phyloP scores from a whole-genome alignment of 2,113 vertebrate genomes.

The Saguinus imperator region DNA sequence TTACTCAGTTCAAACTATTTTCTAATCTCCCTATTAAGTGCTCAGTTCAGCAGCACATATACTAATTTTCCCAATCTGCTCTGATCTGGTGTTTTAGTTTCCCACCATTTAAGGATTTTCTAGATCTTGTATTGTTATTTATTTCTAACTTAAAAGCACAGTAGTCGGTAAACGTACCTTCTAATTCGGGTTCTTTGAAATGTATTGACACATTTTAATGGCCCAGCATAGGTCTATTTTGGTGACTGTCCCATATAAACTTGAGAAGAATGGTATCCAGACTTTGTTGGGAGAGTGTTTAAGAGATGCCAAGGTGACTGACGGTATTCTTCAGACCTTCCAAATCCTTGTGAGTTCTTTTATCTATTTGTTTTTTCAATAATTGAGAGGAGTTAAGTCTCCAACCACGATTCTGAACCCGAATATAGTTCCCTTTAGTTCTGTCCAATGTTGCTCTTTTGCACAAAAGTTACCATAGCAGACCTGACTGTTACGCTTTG shows the following conservation, averaged over 20 bases:
- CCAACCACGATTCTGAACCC: not conserved
- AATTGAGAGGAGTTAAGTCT: not conserved
- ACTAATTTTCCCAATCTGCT: not conserved
- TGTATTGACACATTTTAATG: not conserved
- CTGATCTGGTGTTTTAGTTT: not conserved
- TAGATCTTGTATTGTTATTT: not conserved
- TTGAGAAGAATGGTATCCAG: not conserved
- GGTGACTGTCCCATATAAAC: not conserved
- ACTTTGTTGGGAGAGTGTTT: not conserved
- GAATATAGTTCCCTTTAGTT: not conserved
- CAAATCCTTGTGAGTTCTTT: not conserved
- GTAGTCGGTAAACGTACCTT: not conserved
- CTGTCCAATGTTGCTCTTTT: not conserved
- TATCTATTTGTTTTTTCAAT: not conserved
- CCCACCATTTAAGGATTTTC: not conserved
- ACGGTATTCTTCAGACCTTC: not conserved
- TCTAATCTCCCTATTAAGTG: not conserved
- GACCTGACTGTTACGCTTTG: rapidly evolving
- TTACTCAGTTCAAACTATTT: not conserved
- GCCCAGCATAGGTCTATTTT: not conserved
- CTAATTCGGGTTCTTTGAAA: not conserved
- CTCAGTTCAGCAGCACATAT: too few species aligned
- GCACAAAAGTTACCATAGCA: rapidly evolving
- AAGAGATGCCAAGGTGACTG: not conserved
- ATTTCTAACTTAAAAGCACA: not conserved